A percentile compares a stretch with the other conserved stretches of the same genome.
These are phyloP conservation scores for Anoplophora glabripennis DNA, from an alignment of 1,140 invertebrate species.

Conservation along the genomic window DNA sequence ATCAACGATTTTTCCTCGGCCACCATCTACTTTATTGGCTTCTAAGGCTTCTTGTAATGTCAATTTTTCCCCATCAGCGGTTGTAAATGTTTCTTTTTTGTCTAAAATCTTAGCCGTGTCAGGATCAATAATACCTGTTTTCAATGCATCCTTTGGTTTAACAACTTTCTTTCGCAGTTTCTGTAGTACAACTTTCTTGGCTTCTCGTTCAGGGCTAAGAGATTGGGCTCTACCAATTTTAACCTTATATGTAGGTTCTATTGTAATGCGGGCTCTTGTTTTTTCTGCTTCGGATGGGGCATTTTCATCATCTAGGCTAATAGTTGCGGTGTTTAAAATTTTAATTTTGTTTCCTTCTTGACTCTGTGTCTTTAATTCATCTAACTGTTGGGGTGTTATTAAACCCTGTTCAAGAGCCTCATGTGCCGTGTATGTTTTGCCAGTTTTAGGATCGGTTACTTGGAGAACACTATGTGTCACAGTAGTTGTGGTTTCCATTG, in stretches of 20 bases:
- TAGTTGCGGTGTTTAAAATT: constrained; percentile 40
- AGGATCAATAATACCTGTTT: constrained; percentile 71
- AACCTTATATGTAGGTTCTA: constrained; percentile 67
- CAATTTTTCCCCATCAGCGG: constrained; percentile 59
- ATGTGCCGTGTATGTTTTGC: constrained; percentile 49
- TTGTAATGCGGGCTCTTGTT: constrained; percentile 58
- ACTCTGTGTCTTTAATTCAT: constrained; percentile 32
- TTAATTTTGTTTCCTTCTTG: constrained; percentile 40
- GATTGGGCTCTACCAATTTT: constrained; percentile 59
- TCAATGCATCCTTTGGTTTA: constrained; percentile 66
- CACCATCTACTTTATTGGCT: constrained; percentile 69
- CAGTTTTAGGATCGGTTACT: constrained; percentile 18
- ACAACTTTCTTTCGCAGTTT: constrained; percentile 74
- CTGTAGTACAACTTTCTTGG: constrained; percentile 70
- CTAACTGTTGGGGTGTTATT: constrained; percentile 46
- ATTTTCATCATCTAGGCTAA: constrained; percentile 47
- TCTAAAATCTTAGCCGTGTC: constrained; percentile 69
- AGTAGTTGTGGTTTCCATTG: neutral
- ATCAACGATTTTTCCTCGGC: constrained; percentile 77
- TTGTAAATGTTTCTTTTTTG: constrained; percentile 55
- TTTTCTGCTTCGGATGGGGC: constrained; percentile 55
- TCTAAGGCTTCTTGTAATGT: constrained; percentile 75
- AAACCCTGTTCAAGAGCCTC: constrained; percentile 58
- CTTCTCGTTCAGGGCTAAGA: constrained; percentile 57
- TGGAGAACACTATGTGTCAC: neutral